phyloP scores from a whole-genome alignment of 2,888 invertebrate genomes.

The Campaea margaritaria region DNA sequence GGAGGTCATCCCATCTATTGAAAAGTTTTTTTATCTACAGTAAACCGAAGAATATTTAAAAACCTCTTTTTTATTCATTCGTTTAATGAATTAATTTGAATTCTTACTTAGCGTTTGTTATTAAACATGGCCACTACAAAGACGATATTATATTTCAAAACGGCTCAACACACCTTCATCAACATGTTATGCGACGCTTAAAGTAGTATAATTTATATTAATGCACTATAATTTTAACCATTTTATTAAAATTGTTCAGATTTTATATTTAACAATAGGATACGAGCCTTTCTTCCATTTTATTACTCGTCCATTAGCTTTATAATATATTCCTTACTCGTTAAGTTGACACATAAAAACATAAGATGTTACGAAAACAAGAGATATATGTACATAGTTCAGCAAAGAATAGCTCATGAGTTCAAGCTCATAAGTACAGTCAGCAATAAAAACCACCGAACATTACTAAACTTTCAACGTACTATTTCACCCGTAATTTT shows the following conservation, averaged over 20 bases:
- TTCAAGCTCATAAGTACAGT: too few species aligned
- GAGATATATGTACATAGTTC: too few species aligned
- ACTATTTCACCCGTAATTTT: too few species aligned
- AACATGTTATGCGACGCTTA: conserved; percentile 43
- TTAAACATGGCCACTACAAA: conserved; percentile 22
- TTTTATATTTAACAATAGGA: conserved; percentile 21
- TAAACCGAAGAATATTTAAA: too few species aligned
- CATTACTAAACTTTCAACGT: too few species aligned
- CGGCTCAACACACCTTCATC: conserved; percentile 34
- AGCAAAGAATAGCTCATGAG: too few species aligned
- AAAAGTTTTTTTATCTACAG: too few species aligned
- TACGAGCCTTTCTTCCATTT: background rate
- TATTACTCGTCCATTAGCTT: conserved; percentile 4
- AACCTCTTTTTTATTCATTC: background rate
- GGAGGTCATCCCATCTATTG: too few species aligned
- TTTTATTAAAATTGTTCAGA: conserved; percentile 35
- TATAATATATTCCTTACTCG: too few species aligned
- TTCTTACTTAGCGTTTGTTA: background rate
- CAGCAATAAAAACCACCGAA: too few species aligned
- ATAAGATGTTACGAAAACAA: too few species aligned
- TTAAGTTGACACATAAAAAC: too few species aligned
- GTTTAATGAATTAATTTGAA: conserved; percentile 5
- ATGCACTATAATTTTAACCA: conserved; percentile 33
- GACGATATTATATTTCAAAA: conserved; percentile 29
- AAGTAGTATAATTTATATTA: conserved; percentile 35